Evolutionary conservation across 2,797 vertebrate genomes (phyloP).

Genomic region (Alosa sapidissima): DNA sequence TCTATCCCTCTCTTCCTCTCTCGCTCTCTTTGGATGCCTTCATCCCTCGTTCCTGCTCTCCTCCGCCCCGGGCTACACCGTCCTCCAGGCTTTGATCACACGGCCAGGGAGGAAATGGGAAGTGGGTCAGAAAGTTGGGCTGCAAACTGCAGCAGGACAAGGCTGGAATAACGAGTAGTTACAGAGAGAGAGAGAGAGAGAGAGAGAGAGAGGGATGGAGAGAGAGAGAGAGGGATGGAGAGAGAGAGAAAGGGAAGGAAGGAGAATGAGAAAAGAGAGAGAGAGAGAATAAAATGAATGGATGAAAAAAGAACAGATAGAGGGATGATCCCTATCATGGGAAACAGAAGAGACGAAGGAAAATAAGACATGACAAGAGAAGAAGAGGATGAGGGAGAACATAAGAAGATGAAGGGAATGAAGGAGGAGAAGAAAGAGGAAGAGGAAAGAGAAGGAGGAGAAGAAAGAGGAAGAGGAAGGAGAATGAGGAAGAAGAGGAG

Average conservation of each 20-base stretch:
- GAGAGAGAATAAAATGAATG: not conserved
- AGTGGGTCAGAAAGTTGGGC: slow-evolving; percentile 84
- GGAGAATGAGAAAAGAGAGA: too few relatives aligned
- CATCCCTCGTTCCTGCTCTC: slow-evolving; percentile 71
- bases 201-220: too few relatives aligned
- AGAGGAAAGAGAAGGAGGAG: not conserved
- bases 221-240: not conserved
- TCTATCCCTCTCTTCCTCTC: slow-evolving; percentile 53
- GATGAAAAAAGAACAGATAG: not conserved
- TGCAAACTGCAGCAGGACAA: slow-evolving; percentile 84
- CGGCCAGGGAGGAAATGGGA: slow-evolving; percentile 80
- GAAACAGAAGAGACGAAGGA: not conserved
- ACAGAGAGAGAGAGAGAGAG: slow-evolving; percentile 35
- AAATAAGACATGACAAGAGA: not conserved
- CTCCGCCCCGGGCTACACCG: slow-evolving; percentile 78
- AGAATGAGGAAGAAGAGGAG: not conserved
- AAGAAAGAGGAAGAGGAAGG: not conserved
- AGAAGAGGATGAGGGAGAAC: not conserved
- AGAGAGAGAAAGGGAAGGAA: not conserved
- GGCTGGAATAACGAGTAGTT: slow-evolving; percentile 85
- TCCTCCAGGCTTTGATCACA: slow-evolving; percentile 83
- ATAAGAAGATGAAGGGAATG: not conserved
- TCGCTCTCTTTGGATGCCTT: slow-evolving; percentile 55
- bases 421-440: not conserved
- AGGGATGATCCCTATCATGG: slow-evolving; percentile 3